Evolutionary conservation across 2,888 invertebrate genomes (phyloP).

Genomic region (Spilarctia lutea): DNA sequence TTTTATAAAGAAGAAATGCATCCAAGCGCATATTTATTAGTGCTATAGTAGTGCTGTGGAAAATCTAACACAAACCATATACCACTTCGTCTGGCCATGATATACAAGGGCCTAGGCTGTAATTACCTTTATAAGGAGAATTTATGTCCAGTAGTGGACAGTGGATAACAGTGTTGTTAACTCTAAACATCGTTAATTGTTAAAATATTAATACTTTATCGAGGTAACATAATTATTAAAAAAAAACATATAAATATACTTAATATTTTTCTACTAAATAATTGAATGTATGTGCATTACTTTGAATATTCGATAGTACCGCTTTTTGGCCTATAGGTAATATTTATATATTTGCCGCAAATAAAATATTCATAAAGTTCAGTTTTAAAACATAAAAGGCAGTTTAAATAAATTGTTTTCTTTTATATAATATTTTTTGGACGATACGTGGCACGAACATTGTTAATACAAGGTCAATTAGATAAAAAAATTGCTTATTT

Average conservation of each 20-base stretch:
- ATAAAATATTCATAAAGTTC: too few relatives aligned
- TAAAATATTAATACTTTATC: constrained; percentile 44
- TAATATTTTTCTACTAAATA: constrained; percentile 12
- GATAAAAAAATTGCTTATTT: too few relatives aligned
- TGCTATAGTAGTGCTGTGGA: background rate
- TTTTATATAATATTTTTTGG: too few relatives aligned
- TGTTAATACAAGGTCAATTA: too few relatives aligned
- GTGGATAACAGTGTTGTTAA: too few relatives aligned
- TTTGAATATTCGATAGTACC: background rate
- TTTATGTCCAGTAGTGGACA: background rate
- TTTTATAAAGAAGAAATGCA: background rate
- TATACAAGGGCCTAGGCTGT: too few relatives aligned
- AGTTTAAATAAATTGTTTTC: too few relatives aligned
- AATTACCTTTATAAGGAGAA: background rate
- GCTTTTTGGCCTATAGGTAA: background rate
- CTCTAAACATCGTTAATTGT: constrained; percentile 19
- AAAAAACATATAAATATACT: constrained; percentile 18
- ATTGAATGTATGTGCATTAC: background rate
- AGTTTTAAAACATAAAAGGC: too few relatives aligned
- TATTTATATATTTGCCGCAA: background rate
- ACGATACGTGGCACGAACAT: too few relatives aligned
- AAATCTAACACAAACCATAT: background rate
- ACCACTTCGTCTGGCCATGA: background rate
- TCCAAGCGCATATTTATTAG: background rate
- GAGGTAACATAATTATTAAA: constrained; percentile 42